phyloP scores from a whole-genome alignment of 1,140 invertebrate species.

The Idris sp. region DNA sequence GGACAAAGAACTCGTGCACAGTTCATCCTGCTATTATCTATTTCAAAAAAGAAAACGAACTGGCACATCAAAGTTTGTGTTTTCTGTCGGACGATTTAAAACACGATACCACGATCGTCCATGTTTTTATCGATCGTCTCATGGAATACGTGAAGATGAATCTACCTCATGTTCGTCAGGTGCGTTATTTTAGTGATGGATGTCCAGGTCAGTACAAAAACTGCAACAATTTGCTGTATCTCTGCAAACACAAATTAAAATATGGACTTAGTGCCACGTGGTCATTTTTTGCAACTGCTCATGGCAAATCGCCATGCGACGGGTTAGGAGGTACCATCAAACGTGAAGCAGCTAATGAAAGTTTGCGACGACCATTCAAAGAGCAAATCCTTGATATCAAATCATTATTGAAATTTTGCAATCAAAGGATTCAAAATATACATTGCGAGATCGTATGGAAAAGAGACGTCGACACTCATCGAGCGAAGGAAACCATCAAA shows the following conservation, averaged over 20 bases:
- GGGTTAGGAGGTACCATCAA: constrained; percentile 20
- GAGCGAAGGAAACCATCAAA: too few species aligned
- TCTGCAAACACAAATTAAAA: constrained; percentile 19
- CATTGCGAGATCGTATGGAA: too few species aligned
- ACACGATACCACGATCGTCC: constrained; percentile 24
- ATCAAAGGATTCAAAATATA: too few species aligned
- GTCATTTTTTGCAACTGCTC: constrained; percentile 33
- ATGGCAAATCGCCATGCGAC: constrained; percentile 21
- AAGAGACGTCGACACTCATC: too few species aligned
- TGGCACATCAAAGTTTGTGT: constrained; percentile 21
- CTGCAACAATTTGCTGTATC: constrained; percentile 22
- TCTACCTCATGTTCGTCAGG: constrained; percentile 10
- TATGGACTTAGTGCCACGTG: constrained; percentile 18
- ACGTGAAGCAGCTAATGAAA: too few species aligned
- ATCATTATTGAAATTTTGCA: too few species aligned
- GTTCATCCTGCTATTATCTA: constrained; percentile 23
- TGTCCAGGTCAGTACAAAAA: constrained; percentile 36
- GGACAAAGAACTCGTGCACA: constrained; percentile 24
- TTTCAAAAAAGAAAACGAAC: constrained; percentile 15
- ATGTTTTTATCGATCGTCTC: constrained; percentile 16
- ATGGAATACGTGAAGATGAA: constrained; percentile 15
- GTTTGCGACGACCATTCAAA: too few species aligned
- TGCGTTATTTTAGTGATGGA: constrained; percentile 33
- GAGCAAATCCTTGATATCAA: too few species aligned
- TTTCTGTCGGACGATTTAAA: constrained; percentile 34